These are phyloP conservation scores for Lepus timidus DNA, from an alignment of 2,113 vertebrate species.

Conservation along the genomic window DNA sequence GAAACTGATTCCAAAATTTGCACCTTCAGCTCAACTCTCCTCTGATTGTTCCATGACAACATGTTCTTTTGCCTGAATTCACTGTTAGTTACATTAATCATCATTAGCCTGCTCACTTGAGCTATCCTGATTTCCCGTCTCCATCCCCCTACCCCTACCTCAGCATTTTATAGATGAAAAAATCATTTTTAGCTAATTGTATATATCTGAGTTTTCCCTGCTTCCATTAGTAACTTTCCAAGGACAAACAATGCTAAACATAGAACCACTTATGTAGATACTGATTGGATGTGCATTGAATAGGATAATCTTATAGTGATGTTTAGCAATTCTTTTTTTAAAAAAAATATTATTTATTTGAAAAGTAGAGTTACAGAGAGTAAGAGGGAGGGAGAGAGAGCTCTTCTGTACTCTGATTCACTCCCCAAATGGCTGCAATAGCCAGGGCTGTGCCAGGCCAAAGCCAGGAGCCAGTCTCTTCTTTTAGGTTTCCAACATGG, in stretches of 20 bases:
- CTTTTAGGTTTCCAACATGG: no score
- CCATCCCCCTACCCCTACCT: no score
- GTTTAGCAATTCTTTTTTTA: background rate
- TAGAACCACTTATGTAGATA: background rate
- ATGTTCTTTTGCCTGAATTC: background rate
- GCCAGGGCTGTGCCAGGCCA: no score
- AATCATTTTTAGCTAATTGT: background rate
- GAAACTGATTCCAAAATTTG: background rate
- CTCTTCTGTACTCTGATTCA: no score
- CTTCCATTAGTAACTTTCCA: background rate
- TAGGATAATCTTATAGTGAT: background rate
- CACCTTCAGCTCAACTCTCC: background rate
- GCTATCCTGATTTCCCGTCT: background rate
- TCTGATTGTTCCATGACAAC: background rate
- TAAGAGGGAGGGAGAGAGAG: no score
- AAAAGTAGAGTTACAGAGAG: no score
- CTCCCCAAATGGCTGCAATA: no score
- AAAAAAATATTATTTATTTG: no score
- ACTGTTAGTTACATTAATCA: background rate
- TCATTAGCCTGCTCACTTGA: background rate
- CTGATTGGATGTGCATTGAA: background rate
- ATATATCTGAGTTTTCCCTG: background rate
- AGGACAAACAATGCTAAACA: background rate
- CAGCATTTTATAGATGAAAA: constrained; percentile 27
- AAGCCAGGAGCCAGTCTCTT: no score